phyloP scores from a whole-genome alignment of 2,113 vertebrate species.

The Okapia johnstoni region DNA sequence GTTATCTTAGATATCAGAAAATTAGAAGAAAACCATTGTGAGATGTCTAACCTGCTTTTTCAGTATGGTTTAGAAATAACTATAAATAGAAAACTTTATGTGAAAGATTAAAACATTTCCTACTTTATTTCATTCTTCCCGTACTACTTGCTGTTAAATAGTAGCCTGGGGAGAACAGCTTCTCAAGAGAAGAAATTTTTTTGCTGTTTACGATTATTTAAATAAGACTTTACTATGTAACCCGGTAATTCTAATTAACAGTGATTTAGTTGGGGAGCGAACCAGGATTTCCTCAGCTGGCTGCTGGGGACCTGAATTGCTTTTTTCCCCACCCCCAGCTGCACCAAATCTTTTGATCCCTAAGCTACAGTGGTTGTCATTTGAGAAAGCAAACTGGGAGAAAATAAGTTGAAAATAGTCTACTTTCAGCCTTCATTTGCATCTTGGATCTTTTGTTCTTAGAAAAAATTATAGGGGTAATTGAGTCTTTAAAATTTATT shows the following conservation, averaged over 20 bases:
- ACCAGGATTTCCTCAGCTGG: slow-evolving; percentile 77
- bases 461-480: background rate
- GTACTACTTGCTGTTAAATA: slow-evolving; percentile 21
- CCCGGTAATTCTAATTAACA: slow-evolving; percentile 82
- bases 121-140: slow-evolving; percentile 11
- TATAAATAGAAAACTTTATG: slow-evolving; percentile 20
- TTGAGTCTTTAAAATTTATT: slow-evolving; percentile 19
- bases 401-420: slow-evolving; percentile 59
- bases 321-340: slow-evolving; percentile 80
- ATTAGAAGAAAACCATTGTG: slow-evolving; percentile 10
- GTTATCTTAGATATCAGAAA: slow-evolving; percentile 3
- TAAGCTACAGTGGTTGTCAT: slow-evolving; percentile 77
- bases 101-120: slow-evolving; percentile 40
- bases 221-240: slow-evolving; percentile 77
- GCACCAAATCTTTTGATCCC: slow-evolving; percentile 76
- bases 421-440: slow-evolving; percentile 49
- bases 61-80: slow-evolving; percentile 41
- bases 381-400: slow-evolving; percentile 77
- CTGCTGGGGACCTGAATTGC: slow-evolving; percentile 77
- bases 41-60: background rate
- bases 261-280: slow-evolving; percentile 80
- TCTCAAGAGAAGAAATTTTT: slow-evolving; percentile 65
- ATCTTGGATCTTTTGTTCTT: slow-evolving; percentile 50
- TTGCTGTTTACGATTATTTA: slow-evolving; percentile 75
- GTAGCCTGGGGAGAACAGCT: background rate